These are phyloP conservation scores for Azemiops feae DNA, from an alignment of 2,113 vertebrate species.

Conservation along the genomic window DNA sequence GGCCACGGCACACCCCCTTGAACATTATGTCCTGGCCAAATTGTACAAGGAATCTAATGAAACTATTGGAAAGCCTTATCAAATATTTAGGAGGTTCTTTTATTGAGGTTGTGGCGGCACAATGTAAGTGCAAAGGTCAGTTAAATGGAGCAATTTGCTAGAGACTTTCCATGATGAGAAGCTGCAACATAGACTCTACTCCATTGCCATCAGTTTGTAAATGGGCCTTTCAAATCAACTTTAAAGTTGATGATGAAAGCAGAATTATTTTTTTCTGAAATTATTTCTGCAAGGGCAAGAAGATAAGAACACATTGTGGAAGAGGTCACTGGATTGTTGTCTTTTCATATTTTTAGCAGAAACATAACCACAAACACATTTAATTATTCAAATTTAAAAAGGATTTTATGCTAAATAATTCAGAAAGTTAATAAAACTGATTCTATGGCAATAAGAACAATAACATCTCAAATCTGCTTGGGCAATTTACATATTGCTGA, in stretches of 20 bases:
- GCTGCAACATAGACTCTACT: background rate
- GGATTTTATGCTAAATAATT: slow-evolving; percentile 17
- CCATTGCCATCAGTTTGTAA: background rate
- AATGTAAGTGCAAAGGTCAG: slow-evolving; percentile 9
- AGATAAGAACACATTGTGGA: background rate
- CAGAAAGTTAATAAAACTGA: slow-evolving; percentile 20
- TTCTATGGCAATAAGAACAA: background rate
- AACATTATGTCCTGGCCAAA: background rate
- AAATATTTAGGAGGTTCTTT: slow-evolving; percentile 2
- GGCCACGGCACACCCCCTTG: background rate
- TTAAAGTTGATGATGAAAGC: slow-evolving; percentile 16
- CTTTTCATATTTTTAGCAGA: background rate
- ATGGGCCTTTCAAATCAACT: slow-evolving; percentile 18
- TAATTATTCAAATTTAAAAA: slow-evolving; percentile 33
- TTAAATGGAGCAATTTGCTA: background rate
- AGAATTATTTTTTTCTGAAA: slow-evolving; percentile 1
- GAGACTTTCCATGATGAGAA: background rate
- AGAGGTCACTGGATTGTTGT: background rate
- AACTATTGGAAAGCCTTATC: background rate
- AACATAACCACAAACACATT: slow-evolving; percentile 4
- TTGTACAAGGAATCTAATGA: background rate
- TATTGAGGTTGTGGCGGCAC: background rate
- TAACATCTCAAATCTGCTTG: background rate
- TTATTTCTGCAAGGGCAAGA: background rate
- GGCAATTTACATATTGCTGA: background rate